Percentiles rank a stretch among this genome's conserved stretches.
Conservation (phyloP, 2,888 invertebrate species). For the Muscina levida region DNA sequence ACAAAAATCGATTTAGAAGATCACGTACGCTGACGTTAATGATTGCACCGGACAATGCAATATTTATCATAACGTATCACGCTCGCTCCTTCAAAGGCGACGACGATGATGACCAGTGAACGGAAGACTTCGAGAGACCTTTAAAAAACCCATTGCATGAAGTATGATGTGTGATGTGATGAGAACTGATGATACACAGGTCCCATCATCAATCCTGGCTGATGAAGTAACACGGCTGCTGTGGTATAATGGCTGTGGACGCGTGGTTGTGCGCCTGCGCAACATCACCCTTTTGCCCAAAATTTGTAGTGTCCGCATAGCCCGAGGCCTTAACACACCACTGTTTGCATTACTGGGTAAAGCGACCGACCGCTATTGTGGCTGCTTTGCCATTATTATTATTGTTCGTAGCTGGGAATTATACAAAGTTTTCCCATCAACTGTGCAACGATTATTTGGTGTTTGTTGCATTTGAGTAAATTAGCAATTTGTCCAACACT, state of each 20-base stretch:
- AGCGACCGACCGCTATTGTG: neutral
- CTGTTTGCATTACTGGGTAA: slow-evolving; percentile 1
- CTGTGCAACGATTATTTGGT: slow-evolving; percentile 53
- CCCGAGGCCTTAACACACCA: slow-evolving; percentile 2
- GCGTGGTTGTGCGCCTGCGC: slow-evolving; percentile 44
- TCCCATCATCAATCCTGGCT: neutral
- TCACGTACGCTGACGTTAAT: slow-evolving; percentile 58
- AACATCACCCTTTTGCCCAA: neutral
- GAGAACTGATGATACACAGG: neutral
- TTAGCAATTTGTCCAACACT: slow-evolving; percentile 33
- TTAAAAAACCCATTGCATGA: neutral
- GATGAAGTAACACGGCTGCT: slow-evolving; percentile 26
- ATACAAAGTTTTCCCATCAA: slow-evolving; percentile 40
- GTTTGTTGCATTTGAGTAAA: slow-evolving; percentile 39
- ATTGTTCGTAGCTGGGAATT: slow-evolving; percentile 45
- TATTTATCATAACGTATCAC: too few species aligned
- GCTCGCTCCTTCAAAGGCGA: too few species aligned
- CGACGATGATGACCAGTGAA: slow-evolving; percentile 1
- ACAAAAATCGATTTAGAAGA: slow-evolving; percentile 65
- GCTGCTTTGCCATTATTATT: slow-evolving; percentile 2
- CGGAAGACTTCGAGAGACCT: neutral
- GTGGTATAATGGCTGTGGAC: slow-evolving; percentile 24
- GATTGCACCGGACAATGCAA: slow-evolving; percentile 5
- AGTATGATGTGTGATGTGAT: slow-evolving; percentile 51
- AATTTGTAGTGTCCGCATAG: neutral